Base-by-base conservation (phyloP, 2,113 vertebrate genomes). In the Equus przewalskii region DNA sequence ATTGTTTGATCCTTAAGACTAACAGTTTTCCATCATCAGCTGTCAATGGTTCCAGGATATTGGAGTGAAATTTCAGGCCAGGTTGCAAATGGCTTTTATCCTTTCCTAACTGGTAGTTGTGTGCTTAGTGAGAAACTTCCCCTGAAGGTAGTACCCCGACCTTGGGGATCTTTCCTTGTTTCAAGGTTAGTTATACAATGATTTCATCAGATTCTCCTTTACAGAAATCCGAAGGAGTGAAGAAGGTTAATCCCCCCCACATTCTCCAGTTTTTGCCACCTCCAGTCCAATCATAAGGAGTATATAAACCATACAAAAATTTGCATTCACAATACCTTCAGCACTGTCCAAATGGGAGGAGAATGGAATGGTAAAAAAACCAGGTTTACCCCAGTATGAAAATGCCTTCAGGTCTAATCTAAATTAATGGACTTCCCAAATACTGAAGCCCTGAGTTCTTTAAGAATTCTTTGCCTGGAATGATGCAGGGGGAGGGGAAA, bases 201-300 rank as follows among this genome's bases (percentile, higher is more conserved):
- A 41, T 41, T 83, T 89, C 24, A 19, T 79, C 1, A 12, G 22
- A 49, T 64, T 83, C 9, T 75, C 2, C 19, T 44, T 91, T 62
- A 5, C 28, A 86, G 26, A 73, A 41, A 1, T 69, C 56, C 54
- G 30, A 85, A 56, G 21, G 21, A 73, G 16, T 13, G 5, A 86
- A 69, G 18, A 7, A 81, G 1, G 28, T 75, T 36, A 36, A 67
- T 7, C 1, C 3, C 21, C 1, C n/a, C 11, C 28, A 1, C 5
- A 22, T 22, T 36, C 1, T 30, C 41, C 7, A 62, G 19, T 26
- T 78, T 87, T 54, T 49, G 54, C n/a, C 44, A n/a, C 24, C 28
- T 73, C 1, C 11, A 49, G 7, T 26, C 13, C 6, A 36, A 22
- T 30, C 7, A 13, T 70, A 22, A 30, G 36, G 14, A 41, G 1